phyloP scores from a whole-genome alignment of 2,797 vertebrate species.

The Hypotaenidia philippensis region DNA sequence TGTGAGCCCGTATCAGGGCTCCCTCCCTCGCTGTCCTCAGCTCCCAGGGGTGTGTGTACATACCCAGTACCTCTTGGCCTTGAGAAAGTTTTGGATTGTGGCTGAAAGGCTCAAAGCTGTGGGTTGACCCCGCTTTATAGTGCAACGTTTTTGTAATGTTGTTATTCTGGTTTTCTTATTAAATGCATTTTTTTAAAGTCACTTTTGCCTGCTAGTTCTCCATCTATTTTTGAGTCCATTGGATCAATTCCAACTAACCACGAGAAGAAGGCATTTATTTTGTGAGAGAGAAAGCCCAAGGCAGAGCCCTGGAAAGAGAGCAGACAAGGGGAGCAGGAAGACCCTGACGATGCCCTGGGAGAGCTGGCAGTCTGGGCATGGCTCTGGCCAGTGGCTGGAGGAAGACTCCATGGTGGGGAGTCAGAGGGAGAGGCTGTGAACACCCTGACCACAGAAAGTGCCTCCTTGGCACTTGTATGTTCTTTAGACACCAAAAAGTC shows the following conservation, averaged over 20 bases:
- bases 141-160: not conserved
- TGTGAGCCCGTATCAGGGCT: not conserved
- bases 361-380: not conserved
- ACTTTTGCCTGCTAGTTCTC: not conserved
- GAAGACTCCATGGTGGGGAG: not conserved
- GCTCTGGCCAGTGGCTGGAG: not conserved
- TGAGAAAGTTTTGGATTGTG: not conserved
- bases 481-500: conserved; percentile 6
- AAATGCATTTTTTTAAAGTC: not conserved
- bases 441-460: not conserved
- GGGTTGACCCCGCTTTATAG: not conserved
- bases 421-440: not conserved
- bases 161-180: conserved; percentile 11
- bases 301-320: not conserved
- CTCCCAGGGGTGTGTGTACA: not conserved
- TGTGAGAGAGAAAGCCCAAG: not conserved
- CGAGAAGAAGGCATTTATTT: not conserved
- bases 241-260: not conserved
- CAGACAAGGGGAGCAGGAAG: not conserved
- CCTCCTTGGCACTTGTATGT: not conserved
- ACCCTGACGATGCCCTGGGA: not conserved
- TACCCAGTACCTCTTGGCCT: not conserved
- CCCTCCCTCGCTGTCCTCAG: not conserved
- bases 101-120: not conserved
- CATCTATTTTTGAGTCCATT: not conserved